Percentiles rank a stretch among this genome's conserved stretches.
phyloP scores from a whole-genome alignment of 1,140 invertebrate genomes.

The Samia ricini region DNA sequence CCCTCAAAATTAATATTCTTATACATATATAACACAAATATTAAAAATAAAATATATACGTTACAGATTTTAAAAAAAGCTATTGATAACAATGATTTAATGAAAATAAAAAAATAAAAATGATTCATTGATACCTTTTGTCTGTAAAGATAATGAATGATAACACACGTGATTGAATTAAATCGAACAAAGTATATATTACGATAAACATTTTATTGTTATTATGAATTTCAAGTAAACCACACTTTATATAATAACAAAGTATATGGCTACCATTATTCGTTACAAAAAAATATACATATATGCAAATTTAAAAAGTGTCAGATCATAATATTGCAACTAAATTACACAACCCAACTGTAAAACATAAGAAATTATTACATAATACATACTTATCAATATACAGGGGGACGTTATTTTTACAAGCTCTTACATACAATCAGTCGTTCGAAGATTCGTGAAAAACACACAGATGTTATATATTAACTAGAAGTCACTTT shows the following conservation, averaged over 20 bases:
- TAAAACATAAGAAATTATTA: slow-evolving; percentile 23
- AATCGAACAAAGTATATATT: background rate
- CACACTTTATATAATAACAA: slow-evolving; percentile 43
- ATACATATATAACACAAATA: slow-evolving; percentile 49
- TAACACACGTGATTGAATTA: background rate
- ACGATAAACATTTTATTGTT: slow-evolving; percentile 5
- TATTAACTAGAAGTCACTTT: too few relatives aligned
- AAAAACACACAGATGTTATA: background rate
- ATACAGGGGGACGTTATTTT: slow-evolving; percentile 7
- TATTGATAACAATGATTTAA: background rate
- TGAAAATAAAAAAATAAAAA: slow-evolving; percentile 12
- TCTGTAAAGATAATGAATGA: slow-evolving; percentile 2
- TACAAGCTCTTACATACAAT: slow-evolving; percentile 11
- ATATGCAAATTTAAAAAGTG: slow-evolving; percentile 21
- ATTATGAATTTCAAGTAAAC: slow-evolving; percentile 25
- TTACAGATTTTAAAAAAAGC: slow-evolving; percentile 17
- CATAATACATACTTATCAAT: slow-evolving; percentile 22
- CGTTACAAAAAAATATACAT: slow-evolving; percentile 12
- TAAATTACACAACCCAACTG: slow-evolving; percentile 35
- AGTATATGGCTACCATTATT: slow-evolving; percentile 36
- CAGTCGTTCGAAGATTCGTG: slow-evolving; percentile 7
- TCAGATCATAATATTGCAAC: slow-evolving; percentile 33
- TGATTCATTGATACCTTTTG: background rate
- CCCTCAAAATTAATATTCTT: slow-evolving; percentile 52
- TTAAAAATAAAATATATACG: slow-evolving; percentile 36